A percentile compares a stretch with the other conserved stretches of the same genome.
These are phyloP conservation scores for Cheumatopsyche charites DNA, from an alignment of 1,140 invertebrate species.

Conservation along the genomic window DNA sequence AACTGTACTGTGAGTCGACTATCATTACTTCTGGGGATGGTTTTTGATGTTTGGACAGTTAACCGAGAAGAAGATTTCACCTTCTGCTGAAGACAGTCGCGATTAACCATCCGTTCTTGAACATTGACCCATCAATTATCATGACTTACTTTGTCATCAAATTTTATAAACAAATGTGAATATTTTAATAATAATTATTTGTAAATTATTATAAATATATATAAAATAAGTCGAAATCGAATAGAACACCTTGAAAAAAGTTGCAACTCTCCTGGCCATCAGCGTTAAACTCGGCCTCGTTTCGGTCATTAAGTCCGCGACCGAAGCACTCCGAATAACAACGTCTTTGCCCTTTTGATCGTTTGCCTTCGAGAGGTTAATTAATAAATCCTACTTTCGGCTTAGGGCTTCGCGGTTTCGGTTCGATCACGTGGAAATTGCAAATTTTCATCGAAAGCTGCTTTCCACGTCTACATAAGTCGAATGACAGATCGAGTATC, in stretches of 20 bases:
- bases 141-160: too few species aligned
- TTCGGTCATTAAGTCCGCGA: slow-evolving; percentile 16
- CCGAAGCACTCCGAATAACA: slow-evolving; percentile 2
- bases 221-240: too few species aligned
- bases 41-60: slow-evolving; percentile 17
- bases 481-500: slow-evolving; percentile 25
- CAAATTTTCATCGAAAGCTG: not conserved
- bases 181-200: too few species aligned
- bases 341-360: not conserved
- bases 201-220: too few species aligned
- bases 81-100: not conserved
- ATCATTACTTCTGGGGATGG: slow-evolving; percentile 20
- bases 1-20: not conserved
- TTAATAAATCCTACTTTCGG: too few species aligned
- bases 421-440: too few species aligned
- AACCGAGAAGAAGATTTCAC: slow-evolving; percentile 2
- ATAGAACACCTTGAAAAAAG: too few species aligned
- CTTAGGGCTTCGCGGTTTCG: too few species aligned
- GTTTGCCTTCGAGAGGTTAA: not conserved
- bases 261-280: too few species aligned
- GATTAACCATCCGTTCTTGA: too few species aligned
- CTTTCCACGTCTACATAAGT: not conserved
- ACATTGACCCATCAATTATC: not conserved
- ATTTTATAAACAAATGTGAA: too few species aligned
- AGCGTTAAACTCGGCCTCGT: slow-evolving; percentile 13